Evolutionary conservation across 2,888 invertebrate species (phyloP).

Genomic region (Nineta flava): DNA sequence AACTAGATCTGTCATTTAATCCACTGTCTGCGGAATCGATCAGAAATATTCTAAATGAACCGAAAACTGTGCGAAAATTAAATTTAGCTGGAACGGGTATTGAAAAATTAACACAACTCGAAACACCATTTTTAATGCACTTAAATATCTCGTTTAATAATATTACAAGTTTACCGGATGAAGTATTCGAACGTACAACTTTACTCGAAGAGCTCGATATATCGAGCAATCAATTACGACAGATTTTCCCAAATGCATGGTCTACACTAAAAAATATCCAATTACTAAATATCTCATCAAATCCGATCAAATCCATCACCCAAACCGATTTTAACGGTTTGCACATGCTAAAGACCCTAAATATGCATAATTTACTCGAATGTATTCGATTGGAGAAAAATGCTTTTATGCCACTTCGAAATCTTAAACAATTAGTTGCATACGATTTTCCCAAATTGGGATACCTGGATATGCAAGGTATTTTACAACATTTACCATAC

Average conservation of each 20-base stretch:
- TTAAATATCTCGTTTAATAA: slow-evolving; percentile 67
- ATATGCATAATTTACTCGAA: slow-evolving; percentile 47
- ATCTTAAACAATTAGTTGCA: slow-evolving; percentile 51
- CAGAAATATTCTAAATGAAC: slow-evolving; percentile 64
- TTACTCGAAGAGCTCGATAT: slow-evolving; percentile 62
- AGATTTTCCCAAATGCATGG: slow-evolving; percentile 49
- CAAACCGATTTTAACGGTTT: slow-evolving; percentile 62
- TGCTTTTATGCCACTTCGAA: slow-evolving; percentile 56
- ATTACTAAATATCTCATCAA: slow-evolving; percentile 62
- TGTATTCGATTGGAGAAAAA: slow-evolving; percentile 68
- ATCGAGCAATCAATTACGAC: slow-evolving; percentile 51
- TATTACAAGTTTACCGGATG: slow-evolving; percentile 45
- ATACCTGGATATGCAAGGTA: slow-evolving; percentile 72
- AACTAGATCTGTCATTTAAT: slow-evolving; percentile 72
- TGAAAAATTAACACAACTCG: slow-evolving; percentile 44
- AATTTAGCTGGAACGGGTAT: slow-evolving; percentile 72
- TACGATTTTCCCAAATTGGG: slow-evolving; percentile 66
- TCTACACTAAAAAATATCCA: slow-evolving; percentile 53
- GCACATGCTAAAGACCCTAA: slow-evolving; percentile 44
- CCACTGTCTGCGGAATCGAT: slow-evolving; percentile 61
- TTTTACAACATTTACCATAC: slow-evolving; percentile 56
- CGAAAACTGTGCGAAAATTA: slow-evolving; percentile 69
- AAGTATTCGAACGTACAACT: slow-evolving; percentile 62
- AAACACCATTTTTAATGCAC: slow-evolving; percentile 69
- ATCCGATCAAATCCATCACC: slow-evolving; percentile 62